Conservation (phyloP, 2,888 invertebrate genomes). For the Synanthedon tipuliformis region DNA sequence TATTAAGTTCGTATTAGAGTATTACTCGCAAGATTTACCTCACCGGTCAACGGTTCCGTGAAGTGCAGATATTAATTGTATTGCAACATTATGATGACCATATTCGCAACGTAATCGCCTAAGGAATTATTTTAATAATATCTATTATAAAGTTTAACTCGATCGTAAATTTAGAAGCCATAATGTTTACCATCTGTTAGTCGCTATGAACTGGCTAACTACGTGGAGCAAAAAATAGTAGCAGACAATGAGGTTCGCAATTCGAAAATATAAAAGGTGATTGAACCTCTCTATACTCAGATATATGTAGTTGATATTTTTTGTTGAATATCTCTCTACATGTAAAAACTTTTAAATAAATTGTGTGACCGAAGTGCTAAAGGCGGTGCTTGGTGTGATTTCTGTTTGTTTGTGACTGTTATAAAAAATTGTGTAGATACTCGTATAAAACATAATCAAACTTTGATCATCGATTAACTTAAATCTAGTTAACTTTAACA, state of each 20-base stretch:
- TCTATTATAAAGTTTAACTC: too few relatives aligned
- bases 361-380: constrained; percentile 22
- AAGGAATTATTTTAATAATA: too few relatives aligned
- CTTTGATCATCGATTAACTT: too few relatives aligned
- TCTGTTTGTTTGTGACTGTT: background rate
- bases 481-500: too few relatives aligned
- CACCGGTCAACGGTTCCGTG: too few relatives aligned
- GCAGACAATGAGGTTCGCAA: constrained; percentile 62
- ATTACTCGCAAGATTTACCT: too few relatives aligned
- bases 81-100: too few relatives aligned
- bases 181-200: constrained; percentile 31
- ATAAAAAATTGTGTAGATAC: background rate
- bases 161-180: background rate
- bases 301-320: constrained; percentile 46
- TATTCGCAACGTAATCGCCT: too few relatives aligned
- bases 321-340: constrained; percentile 37
- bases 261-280: constrained; percentile 56
- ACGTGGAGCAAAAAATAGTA: constrained; percentile 56
- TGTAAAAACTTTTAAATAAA: constrained; percentile 33
- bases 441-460: background rate
- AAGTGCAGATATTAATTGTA: too few relatives aligned
- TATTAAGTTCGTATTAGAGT: too few relatives aligned
- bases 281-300: constrained; percentile 39
- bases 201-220: constrained; percentile 48
- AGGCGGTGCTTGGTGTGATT: constrained; percentile 20